Evolutionary conservation across 2,113 vertebrate genomes (phyloP), one percentile per base, ranked within the genome.

Genomic region (Sitta europaea): DNA sequence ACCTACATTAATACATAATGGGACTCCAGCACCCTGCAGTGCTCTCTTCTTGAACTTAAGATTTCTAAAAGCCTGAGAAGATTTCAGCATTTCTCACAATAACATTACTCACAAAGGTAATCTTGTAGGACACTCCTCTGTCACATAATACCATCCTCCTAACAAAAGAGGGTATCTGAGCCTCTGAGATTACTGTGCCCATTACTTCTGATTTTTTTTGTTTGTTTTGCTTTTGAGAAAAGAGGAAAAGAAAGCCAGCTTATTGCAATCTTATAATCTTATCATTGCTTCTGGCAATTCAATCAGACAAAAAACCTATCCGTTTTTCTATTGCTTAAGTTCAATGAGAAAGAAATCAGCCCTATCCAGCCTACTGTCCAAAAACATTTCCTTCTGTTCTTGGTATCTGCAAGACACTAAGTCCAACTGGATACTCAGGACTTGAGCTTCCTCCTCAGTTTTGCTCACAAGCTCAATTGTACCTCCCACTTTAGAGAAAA

Each of bases 221-320:
- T 35, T 82, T 81, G 48, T 9, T 55, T 70, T 67, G 24, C 10
- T 86, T 86, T 80, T 66, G 68, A 89, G 76, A 87, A 87, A 71
- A 77, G 23, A 84, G n/a, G 53, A 77, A 73, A 93, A 93, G 58
- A 59, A 86, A 95, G 43, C n/a, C 86, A 95, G 61, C 59, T 90
- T 92, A 75, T 35, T 94, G 84, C 66, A 96, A 57, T 45, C 62
- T 74, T 72, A 86, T 43, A 89, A 62, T 72, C 83, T 91, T 76
- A 92, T 45, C 65, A 62, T 12, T 82, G 74, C 88, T 96, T 88
- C 88, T 63, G 55, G 91, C 89, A 94, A 77, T 68, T 90, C 74
- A 95, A 70, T 65, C 90, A 90, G 66, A 88, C 33, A 73, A 94
- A 94, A 94, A 96, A 61, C 18, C 51, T 81, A 89, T n/a, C 78